Evolutionary conservation across 92 coral and sea anemone species (phyloP), one percentile per base, ranked within the genome.

Genomic region (Phenganax subtilis): DNA sequence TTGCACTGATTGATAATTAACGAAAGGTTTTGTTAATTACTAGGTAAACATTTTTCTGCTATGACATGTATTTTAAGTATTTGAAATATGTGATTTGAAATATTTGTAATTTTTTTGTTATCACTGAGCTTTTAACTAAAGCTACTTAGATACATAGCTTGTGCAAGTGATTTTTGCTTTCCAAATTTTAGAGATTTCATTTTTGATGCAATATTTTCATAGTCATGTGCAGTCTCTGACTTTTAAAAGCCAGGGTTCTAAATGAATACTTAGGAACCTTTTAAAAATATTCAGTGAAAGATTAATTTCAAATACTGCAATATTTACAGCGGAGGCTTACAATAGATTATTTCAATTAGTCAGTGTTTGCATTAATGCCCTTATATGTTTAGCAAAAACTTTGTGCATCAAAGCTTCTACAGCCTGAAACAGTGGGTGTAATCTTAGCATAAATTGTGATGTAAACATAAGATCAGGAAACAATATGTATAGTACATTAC

Each of bases 11-110:
- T 37, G 15, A 16, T 14, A 16, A 55, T 25, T n/a, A 14, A 16
- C 0, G 10, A 10, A 55, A 65, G 28, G 25, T 73, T 73, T 14
- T 10, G 77, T 25, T 75, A 54, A 3, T 55, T 20, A 7, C 28
- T 54, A 59, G 14, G 11, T 75, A 55, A 54, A 15, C 29, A 54
- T 51, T 73, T 53, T 17, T 71, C 31, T 71, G 75, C 55, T 56
- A 75, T 75, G 51, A 28, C 25, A 58, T 28, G 58, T 76, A 76
- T 76, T 70, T 59, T 44, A 30, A 70, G 81, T 59, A 76, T 76
- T 59, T 76, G 25, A 76, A 76, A 54, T 8, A 29, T 64, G 12
- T 27, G 8, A 52, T 51, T 52, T 55, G 12, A 10, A 25, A 52
- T 55, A 52, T 1, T 73, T 52, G 0, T 52, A 25, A 20, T 55